Conservation (phyloP, 30 jellyfish, hydroid and myxozoan genomes). For the Pelagia noctiluca region DNA sequence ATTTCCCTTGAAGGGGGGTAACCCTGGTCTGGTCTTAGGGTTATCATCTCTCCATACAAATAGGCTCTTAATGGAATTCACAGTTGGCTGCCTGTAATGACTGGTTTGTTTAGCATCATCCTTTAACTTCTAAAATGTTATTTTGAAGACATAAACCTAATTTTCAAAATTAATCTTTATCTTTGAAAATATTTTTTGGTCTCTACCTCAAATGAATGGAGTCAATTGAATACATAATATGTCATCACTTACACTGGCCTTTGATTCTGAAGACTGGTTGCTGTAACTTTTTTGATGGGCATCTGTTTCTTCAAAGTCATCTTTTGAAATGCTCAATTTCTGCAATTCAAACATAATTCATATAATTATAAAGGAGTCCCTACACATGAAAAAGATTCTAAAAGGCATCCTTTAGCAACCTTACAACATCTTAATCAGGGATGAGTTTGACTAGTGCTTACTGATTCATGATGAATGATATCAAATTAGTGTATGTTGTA, state of each 20-base stretch:
- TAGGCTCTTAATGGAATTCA: not conserved
- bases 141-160: not conserved
- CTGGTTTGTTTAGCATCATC: not conserved
- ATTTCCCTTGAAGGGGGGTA: too few species aligned
- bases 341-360: not conserved
- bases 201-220: too few species aligned
- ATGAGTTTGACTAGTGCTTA: too few species aligned
- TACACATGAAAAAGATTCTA: not conserved
- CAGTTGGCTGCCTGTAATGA: not conserved
- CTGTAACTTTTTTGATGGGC: conserved; percentile 35
- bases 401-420: not conserved
- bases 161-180: too few species aligned
- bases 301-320: conserved; percentile 41
- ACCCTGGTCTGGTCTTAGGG: too few species aligned
- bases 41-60: too few species aligned
- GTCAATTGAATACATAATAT: not conserved
- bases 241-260: conserved; percentile 51
- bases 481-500: not conserved
- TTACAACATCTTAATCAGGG: too few species aligned
- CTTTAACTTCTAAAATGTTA: not conserved
- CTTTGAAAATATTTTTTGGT: not conserved
- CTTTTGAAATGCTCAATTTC: conserved; percentile 42
- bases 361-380: not conserved
- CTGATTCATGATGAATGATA: too few species aligned
- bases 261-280: conserved; percentile 29